Percentiles rank a stretch among this genome's conserved stretches.
These are phyloP conservation scores for Cygnus buccinator DNA, from an alignment of 2,113 vertebrate genomes.

Conservation along the genomic window DNA sequence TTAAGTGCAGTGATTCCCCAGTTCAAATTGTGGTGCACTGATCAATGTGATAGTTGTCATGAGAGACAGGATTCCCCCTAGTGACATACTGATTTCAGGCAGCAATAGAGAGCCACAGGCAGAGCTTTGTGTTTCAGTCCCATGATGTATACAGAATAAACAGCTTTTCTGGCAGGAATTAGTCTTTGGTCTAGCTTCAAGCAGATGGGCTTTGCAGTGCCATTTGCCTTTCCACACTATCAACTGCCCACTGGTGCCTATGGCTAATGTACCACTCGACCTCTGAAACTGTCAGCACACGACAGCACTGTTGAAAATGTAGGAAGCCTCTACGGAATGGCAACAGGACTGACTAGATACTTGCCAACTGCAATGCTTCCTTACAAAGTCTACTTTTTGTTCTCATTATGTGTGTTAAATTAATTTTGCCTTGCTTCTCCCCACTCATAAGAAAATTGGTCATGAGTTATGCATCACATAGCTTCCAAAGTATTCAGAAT, in stretches of 20 bases:
- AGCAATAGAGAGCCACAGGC: not conserved
- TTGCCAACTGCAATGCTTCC: not conserved
- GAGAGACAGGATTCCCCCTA: not conserved
- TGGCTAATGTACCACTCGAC: not conserved
- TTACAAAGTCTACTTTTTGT: not conserved
- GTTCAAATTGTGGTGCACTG: not conserved
- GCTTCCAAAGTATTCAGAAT: not conserved
- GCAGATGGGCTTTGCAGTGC: not conserved
- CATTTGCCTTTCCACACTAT: not conserved
- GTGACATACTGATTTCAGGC: not conserved
- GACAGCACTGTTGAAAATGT: not conserved
- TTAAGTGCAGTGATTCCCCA: not conserved
- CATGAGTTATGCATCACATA: not conserved
- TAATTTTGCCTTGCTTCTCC: not conserved
- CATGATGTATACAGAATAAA: not conserved
- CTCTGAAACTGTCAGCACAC: not conserved
- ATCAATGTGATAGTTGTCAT: not conserved
- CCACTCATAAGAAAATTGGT: not conserved
- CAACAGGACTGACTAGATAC: not conserved
- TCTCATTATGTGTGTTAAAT: not conserved
- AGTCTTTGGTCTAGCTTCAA: rapidly evolving
- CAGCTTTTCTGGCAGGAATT: not conserved
- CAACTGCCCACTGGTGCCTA: not conserved
- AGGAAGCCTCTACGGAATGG: not conserved
- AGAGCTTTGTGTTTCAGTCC: not conserved